Percentiles rank a stretch among this genome's conserved stretches.
These are phyloP conservation scores for Gymnogyps californianus DNA, from an alignment of 2,113 vertebrate genomes.

Conservation along the genomic window DNA sequence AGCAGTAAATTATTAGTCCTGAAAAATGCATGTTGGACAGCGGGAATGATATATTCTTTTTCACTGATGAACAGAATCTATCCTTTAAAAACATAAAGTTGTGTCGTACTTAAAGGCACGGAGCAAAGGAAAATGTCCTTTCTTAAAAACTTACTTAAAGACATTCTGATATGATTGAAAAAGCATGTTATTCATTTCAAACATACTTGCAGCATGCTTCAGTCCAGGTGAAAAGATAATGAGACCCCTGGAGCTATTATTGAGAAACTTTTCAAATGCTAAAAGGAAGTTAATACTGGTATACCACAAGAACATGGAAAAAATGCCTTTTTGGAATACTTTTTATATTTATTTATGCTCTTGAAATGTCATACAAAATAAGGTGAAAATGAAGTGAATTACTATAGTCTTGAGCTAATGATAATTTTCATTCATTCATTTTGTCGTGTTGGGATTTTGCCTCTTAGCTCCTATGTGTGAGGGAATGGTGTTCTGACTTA, in stretches of 20 bases:
- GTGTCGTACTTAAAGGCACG: neutral
- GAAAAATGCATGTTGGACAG: neutral
- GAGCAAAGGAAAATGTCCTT: neutral
- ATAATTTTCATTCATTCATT: neutral
- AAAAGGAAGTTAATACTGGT: neutral
- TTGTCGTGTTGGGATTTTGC: neutral
- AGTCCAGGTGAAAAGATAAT: neutral
- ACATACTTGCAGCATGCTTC: neutral
- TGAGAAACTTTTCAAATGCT: neutral
- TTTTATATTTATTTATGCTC: neutral
- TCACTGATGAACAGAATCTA: neutral
- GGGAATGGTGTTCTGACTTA: neutral
- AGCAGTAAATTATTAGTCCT: neutral
- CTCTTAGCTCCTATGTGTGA: neutral
- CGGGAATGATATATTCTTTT: neutral
- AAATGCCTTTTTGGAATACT: neutral
- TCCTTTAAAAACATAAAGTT: neutral
- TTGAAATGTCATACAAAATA: neutral
- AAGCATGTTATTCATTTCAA: neutral
- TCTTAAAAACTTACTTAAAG: neutral
- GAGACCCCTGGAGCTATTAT: conserved; percentile 10
- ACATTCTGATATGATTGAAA: neutral
- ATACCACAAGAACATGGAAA: neutral
- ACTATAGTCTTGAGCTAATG: neutral
- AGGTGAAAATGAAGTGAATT: neutral